Evolutionary conservation across 2,888 invertebrate genomes (phyloP).

Genomic region (Lepidocyrtinus sp.): DNA sequence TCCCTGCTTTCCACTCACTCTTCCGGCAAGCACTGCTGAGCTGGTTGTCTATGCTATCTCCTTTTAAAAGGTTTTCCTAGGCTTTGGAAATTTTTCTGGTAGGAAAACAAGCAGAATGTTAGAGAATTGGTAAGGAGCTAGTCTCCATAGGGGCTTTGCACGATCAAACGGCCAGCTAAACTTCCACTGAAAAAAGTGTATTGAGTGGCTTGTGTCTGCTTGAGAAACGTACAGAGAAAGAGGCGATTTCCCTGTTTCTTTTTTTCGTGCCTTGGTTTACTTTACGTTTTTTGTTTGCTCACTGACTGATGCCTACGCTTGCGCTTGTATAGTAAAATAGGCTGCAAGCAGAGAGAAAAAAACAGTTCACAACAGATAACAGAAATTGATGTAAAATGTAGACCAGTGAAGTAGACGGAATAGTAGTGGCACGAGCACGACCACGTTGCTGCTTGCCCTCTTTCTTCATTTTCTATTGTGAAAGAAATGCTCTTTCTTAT

Average conservation of each 20-base stretch:
- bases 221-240: conserved; percentile 25
- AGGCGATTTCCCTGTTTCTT: conserved; percentile 43
- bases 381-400: conserved; percentile 12
- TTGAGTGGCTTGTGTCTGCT: conserved; percentile 14
- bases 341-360: conserved; percentile 20
- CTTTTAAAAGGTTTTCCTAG: neutral
- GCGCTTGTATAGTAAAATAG: conserved; percentile 21
- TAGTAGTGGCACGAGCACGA: neutral
- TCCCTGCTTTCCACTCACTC: conserved; percentile 27
- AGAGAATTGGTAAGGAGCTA: conserved; percentile 13
- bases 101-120: neutral
- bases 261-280: conserved; percentile 29
- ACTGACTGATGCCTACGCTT: conserved; percentile 38
- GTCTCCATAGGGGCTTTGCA: conserved; percentile 17
- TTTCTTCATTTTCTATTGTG: conserved; percentile 24
- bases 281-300: conserved; percentile 41
- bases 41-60: conserved; percentile 27
- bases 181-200: conserved; percentile 3
- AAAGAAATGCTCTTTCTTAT: conserved; percentile 15
- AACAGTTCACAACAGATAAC: conserved; percentile 12
- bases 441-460: conserved; percentile 4
- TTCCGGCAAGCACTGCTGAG: conserved; percentile 8
- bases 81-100: too few species aligned
- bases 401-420: conserved; percentile 9
- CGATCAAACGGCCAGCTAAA: conserved; percentile 17